Evolutionary conservation across 2,113 vertebrate genomes (phyloP).

Genomic region (rabbit (Oryctolagus cuniculus)): DNA sequence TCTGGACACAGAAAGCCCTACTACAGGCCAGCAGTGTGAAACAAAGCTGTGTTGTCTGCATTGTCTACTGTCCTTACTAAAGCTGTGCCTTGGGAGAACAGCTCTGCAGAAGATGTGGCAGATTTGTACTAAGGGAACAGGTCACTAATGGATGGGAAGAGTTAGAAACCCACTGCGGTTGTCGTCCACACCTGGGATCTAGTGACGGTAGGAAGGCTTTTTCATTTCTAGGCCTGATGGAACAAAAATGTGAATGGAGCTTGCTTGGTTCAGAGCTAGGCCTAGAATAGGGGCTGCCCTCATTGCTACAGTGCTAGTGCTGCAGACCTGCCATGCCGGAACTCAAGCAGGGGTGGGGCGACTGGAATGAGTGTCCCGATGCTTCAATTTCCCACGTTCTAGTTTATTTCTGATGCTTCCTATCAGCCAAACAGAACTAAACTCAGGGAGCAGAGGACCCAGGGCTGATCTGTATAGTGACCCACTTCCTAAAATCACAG

Average conservation of each 20-base stretch:
- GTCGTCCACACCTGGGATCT: not conserved
- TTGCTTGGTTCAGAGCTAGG: rapidly evolving
- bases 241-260: rapidly evolving
- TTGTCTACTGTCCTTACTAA: not conserved
- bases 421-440: not conserved
- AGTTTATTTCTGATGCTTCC: not conserved
- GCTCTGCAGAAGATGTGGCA: not conserved
- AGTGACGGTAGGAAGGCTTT: not conserved
- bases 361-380: not conserved
- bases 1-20: not conserved
- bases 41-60: not conserved
- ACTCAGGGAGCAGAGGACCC: not conserved
- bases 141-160: not conserved
- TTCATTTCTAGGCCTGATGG: not conserved
- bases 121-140: not conserved
- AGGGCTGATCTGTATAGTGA: rapidly evolving
- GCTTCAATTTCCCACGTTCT: not conserved
- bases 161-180: not conserved
- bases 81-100: too few species aligned
- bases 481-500: not conserved
- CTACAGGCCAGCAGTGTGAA: too few species aligned
- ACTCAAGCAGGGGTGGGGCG: rapidly evolving
- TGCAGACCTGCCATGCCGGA: not conserved
- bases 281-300: not conserved
- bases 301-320: rapidly evolving